Conservation (phyloP, 2,888 invertebrate species). For the Caenorhabditis drosophilae region DNA sequence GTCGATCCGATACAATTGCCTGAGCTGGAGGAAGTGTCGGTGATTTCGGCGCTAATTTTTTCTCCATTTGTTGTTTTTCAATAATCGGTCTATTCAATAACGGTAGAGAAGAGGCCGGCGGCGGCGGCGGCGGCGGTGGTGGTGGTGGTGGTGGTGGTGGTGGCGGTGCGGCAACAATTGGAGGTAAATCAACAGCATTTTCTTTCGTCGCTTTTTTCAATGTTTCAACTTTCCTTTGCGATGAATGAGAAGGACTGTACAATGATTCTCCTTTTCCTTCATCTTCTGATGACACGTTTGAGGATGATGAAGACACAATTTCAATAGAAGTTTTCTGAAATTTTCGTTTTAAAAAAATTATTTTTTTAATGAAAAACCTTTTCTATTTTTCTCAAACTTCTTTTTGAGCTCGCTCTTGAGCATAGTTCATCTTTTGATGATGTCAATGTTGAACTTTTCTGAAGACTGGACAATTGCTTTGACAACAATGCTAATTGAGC, state of each 20-base stretch:
- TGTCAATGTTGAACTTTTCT: conserved; percentile 5
- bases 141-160: conserved; percentile 31
- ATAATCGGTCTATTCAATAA: no score
- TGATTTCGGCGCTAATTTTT: no score
- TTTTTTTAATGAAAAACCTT: conserved; percentile 4
- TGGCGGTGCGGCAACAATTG: conserved; percentile 4
- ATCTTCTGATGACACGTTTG: conserved; percentile 25
- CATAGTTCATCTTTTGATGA: not conserved
- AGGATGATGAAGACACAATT: conserved; percentile 20
- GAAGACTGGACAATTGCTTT: conserved; percentile 27
- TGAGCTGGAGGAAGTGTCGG: conserved; percentile 11
- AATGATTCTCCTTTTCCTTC: conserved; percentile 37
- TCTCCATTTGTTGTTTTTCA: no score
- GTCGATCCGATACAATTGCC: conserved; percentile 14
- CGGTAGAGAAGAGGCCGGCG: no score
- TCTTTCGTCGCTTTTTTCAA: not conserved
- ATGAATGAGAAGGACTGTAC: conserved; percentile 22
- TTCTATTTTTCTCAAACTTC: conserved; percentile 6
- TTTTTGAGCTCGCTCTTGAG: conserved; percentile 30
- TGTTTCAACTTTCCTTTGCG: conserved; percentile 1
- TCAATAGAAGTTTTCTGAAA: conserved; percentile 28
- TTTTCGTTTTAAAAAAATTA: not conserved
- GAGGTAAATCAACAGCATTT: not conserved
- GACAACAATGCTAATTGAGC: conserved; percentile 34
- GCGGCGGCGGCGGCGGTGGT: no score